phyloP scores from a whole-genome alignment of 2,113 vertebrate species.

The Anser brachyrhynchus region DNA sequence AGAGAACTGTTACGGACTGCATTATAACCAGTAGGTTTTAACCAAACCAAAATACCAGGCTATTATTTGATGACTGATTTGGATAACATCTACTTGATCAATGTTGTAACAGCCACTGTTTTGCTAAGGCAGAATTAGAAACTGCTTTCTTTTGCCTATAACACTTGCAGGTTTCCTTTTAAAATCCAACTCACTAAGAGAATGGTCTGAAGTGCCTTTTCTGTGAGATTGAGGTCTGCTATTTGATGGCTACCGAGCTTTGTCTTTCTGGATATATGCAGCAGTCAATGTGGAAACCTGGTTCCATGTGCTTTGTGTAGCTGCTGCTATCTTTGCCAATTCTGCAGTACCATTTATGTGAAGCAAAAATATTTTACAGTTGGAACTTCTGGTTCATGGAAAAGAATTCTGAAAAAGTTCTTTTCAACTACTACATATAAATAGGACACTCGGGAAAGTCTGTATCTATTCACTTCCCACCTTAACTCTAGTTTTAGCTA shows the following conservation, averaged over 20 bases:
- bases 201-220: neutral
- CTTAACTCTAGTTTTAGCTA: constrained; percentile 41
- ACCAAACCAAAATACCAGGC: neutral
- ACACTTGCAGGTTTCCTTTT: neutral
- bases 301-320: neutral
- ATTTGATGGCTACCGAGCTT: neutral
- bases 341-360: neutral
- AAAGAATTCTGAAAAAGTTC: neutral
- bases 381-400: neutral
- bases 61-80: neutral
- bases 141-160: neutral
- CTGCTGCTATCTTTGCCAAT: neutral
- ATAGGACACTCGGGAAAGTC: constrained; percentile 2
- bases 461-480: constrained; percentile 39
- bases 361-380: neutral
- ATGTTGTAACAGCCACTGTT: neutral
- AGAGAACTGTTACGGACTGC: neutral
- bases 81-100: neutral
- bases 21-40: neutral
- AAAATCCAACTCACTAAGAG: neutral
- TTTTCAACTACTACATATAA: constrained; percentile 27
- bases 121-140: constrained; percentile 1
- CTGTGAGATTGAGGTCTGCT: neutral
- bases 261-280: neutral
- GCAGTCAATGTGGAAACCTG: neutral